phyloP scores from a whole-genome alignment of 1,140 invertebrate genomes.

The Solenopsis invicta region DNA sequence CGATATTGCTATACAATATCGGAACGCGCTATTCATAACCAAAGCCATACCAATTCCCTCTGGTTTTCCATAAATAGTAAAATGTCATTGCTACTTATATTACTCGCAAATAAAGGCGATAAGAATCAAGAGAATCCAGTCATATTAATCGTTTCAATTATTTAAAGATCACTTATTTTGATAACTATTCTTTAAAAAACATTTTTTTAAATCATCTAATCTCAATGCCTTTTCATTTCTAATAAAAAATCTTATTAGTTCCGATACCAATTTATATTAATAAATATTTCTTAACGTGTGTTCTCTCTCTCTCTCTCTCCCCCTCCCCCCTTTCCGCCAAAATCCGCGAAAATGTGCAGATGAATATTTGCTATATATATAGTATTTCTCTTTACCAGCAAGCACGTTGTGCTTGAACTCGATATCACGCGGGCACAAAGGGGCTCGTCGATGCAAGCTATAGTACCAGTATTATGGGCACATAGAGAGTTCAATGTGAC shows the following conservation, averaged over 20 bases:
- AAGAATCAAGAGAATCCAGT: neutral
- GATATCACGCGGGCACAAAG: constrained; percentile 52
- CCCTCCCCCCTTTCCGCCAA: neutral
- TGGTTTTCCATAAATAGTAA: neutral
- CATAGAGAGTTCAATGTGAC: constrained; percentile 58
- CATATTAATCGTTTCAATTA: neutral
- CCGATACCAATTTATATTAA: neutral
- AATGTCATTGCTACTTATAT: neutral
- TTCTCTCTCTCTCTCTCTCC: neutral
- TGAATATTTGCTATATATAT: constrained; percentile 38
- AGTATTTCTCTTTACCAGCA: constrained; percentile 46
- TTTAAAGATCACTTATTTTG: neutral
- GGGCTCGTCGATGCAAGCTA: constrained; percentile 43
- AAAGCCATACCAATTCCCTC: neutral
- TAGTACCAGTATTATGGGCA: constrained; percentile 47
- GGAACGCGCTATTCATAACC: constrained; percentile 3
- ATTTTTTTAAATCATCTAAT: neutral
- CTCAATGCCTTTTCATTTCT: neutral
- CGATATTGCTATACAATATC: constrained; percentile 27
- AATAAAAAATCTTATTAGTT: neutral
- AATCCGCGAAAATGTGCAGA: constrained; percentile 27
- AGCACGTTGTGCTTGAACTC: constrained; percentile 57
- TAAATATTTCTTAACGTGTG: neutral
- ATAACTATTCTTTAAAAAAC: neutral
- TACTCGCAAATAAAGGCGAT: neutral